Conservation (phyloP, 2,888 invertebrate species). For the Cybosia mesomella region DNA sequence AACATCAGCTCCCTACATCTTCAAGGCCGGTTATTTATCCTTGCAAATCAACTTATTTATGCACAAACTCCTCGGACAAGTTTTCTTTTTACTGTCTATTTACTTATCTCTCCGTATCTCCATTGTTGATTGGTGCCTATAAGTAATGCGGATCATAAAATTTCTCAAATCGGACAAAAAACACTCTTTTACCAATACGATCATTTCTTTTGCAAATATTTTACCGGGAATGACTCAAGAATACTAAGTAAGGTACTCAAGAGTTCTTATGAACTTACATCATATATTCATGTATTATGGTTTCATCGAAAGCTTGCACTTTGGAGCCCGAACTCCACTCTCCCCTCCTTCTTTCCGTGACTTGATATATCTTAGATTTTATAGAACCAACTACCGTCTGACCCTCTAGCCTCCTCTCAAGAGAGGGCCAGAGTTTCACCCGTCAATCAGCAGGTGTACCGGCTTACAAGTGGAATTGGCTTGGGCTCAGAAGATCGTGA, state of each 20-base stretch:
- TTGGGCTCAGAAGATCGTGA: too few relatives aligned
- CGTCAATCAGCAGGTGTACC: too few relatives aligned
- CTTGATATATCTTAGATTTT: too few relatives aligned
- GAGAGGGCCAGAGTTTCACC: too few relatives aligned
- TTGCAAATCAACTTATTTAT: conserved; percentile 28
- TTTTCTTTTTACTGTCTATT: conserved; percentile 35
- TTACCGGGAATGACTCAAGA: not conserved
- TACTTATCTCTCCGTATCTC: not conserved
- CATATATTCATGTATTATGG: too few relatives aligned
- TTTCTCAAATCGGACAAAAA: not conserved
- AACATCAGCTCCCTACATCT: conserved; percentile 55
- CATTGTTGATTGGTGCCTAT: not conserved
- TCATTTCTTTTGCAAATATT: not conserved
- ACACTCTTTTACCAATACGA: not conserved
- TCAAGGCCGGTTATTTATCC: conserved; percentile 68
- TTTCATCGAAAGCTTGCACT: not conserved
- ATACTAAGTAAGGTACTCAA: not conserved
- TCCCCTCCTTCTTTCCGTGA: too few relatives aligned
- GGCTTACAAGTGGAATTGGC: too few relatives aligned
- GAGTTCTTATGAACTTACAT: not conserved
- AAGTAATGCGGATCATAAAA: not conserved
- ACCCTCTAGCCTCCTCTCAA: too few relatives aligned
- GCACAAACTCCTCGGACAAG: conserved; percentile 29
- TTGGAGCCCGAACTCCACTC: too few relatives aligned
- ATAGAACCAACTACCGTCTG: too few relatives aligned